Conservation (phyloP, 1,140 invertebrate genomes). For the Latrodectus geometricus region DNA sequence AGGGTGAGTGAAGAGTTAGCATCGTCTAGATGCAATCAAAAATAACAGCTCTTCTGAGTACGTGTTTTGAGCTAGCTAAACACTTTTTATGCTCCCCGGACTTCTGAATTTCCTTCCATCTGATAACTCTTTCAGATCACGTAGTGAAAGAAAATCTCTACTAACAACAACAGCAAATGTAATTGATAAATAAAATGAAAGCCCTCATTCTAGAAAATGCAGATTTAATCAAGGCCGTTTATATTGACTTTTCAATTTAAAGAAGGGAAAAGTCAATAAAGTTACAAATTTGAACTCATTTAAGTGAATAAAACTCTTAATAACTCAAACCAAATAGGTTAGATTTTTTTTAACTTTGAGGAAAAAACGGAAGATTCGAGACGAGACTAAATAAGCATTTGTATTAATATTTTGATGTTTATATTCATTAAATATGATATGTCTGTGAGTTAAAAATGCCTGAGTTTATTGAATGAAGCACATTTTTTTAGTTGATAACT, state of each 20-base stretch:
- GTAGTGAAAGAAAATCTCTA: constrained; percentile 26
- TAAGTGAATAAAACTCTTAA: not conserved
- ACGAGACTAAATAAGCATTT: no score
- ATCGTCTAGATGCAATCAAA: constrained; percentile 50
- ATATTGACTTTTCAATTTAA: constrained; percentile 55
- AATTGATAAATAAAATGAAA: constrained; percentile 55
- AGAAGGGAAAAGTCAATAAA: constrained; percentile 27
- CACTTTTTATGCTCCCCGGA: constrained; percentile 33
- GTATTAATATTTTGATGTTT: no score
- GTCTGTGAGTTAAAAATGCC: no score
- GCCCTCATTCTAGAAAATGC: constrained; percentile 8
- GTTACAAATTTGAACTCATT: constrained; percentile 29
- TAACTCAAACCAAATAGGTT: constrained; percentile 37
- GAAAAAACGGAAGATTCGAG: no score
- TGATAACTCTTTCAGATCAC: constrained; percentile 25
- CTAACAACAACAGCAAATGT: constrained; percentile 35
- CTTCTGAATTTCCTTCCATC: not conserved
- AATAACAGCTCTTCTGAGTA: constrained; percentile 51
- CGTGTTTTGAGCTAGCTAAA: constrained; percentile 40
- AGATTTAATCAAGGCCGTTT: constrained; percentile 45
- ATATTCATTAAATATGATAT: no score
- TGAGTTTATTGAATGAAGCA: no score
- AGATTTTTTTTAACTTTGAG: not conserved
- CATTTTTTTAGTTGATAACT: no score
- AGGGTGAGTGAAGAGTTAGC: constrained; percentile 27